These are phyloP conservation scores for Galemys pyrenaicus DNA, from an alignment of 2,113 vertebrate species.

Conservation along the genomic window DNA sequence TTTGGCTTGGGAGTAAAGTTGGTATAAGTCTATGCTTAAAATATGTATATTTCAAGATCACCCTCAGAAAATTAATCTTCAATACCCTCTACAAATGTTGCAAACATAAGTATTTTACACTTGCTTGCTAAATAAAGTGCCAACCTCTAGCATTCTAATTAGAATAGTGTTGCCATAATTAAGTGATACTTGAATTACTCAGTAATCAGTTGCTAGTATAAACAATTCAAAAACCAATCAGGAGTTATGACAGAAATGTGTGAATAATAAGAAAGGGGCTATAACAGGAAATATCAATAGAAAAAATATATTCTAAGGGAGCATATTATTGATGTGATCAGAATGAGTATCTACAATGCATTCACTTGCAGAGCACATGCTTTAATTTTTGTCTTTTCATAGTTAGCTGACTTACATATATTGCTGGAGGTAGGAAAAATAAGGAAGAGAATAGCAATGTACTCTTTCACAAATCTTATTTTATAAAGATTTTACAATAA, in stretches of 20 bases:
- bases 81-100: slow-evolving; percentile 41
- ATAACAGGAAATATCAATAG: background rate
- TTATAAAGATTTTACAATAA: background rate
- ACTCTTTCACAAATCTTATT: background rate
- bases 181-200: slow-evolving; percentile 50
- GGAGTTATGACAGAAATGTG: background rate
- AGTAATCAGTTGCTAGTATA: slow-evolving; percentile 52
- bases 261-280: background rate
- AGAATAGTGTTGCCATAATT: slow-evolving; percentile 43
- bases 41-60: background rate
- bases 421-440: background rate
- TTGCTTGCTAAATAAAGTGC: slow-evolving; percentile 49
- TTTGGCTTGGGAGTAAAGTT: background rate
- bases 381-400: slow-evolving; percentile 39
- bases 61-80: slow-evolving; percentile 3
- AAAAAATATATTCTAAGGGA: slow-evolving; percentile 10
- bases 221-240: slow-evolving; percentile 57
- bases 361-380: background rate
- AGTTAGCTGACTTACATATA: slow-evolving; percentile 1
- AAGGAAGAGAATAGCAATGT: background rate
- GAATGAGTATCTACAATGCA: background rate
- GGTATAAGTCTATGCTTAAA: background rate
- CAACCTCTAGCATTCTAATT: slow-evolving; percentile 49
- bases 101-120: slow-evolving; percentile 34
- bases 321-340: slow-evolving; percentile 38